These are phyloP conservation scores for Eleutherodactylus coqui DNA, from an alignment of 2,797 vertebrate species.

Conservation along the genomic window DNA sequence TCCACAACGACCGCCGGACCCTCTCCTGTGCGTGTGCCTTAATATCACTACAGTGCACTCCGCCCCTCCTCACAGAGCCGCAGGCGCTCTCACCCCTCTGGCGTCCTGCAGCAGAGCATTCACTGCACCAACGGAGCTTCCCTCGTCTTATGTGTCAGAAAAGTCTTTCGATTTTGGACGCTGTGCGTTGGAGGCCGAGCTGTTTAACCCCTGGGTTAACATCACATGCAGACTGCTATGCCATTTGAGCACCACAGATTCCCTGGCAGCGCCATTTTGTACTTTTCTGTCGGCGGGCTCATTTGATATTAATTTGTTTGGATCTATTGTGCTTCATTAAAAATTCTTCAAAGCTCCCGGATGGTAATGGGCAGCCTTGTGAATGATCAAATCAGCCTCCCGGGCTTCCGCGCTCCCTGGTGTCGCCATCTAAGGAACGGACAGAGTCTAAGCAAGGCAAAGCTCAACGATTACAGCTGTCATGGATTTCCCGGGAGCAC, in stretches of 20 bases:
- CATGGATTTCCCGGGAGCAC: not conserved
- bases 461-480: not conserved
- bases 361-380: not conserved
- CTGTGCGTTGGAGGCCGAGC: not conserved
- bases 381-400: not conserved
- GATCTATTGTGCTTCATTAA: conserved; percentile 50
- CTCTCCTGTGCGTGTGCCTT: not conserved
- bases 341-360: conserved; percentile 11
- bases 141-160: not conserved
- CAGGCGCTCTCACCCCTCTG: not conserved
- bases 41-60: not conserved
- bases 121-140: not conserved
- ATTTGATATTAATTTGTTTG: conserved; percentile 49
- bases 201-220: not conserved
- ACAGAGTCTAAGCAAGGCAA: not conserved
- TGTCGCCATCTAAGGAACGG: not conserved
- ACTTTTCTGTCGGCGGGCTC: conserved; percentile 29
- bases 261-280: not conserved
- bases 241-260: not conserved
- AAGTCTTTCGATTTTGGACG: not conserved
- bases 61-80: too few relatives aligned
- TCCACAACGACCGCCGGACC: not conserved
- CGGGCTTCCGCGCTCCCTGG: not conserved
- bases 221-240: not conserved
- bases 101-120: not conserved